These are phyloP conservation scores for Halisarca cf. caerulea DNA, from an alignment of 37 sponge, comb jelly and placozoan genomes.

Conservation along the genomic window DNA sequence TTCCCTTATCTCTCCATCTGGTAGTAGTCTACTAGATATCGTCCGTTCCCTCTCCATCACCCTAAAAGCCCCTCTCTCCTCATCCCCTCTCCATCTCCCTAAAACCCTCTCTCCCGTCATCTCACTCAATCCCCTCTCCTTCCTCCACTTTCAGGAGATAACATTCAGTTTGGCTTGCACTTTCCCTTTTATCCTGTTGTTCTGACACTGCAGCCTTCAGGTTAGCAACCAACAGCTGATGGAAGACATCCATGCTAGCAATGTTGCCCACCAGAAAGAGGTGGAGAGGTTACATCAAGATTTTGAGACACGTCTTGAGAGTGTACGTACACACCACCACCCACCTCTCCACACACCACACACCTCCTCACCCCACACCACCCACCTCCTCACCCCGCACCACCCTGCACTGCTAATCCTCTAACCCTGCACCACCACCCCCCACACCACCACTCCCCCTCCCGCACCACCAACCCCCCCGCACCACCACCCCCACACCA, in stretches of 20 bases:
- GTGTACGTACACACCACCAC: no score
- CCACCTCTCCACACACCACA: no score
- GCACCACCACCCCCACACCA: no score
- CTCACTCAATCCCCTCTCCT: neutral
- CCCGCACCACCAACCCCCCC: no score
- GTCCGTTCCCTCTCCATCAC: neutral
- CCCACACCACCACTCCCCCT: no score
- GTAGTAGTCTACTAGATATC: neutral
- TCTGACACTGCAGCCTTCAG: slow-evolving; percentile 28
- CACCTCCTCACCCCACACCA: no score
- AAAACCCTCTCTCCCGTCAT: neutral
- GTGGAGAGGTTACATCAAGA: slow-evolving; percentile 40
- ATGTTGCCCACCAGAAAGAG: slow-evolving; percentile 45
- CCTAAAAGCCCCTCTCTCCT: slow-evolving; percentile 8
- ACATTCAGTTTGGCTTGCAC: no score
- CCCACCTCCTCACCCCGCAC: no score
- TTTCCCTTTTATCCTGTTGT: neutral
- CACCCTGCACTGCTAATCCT: no score
- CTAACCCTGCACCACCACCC: no score
- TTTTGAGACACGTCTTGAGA: slow-evolving; percentile 43
- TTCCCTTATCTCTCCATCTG: neutral
- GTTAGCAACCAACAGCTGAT: slow-evolving; percentile 42
- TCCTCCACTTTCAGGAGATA: no score
- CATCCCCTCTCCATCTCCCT: neutral
- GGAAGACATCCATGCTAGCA: slow-evolving; percentile 26